Evolutionary conservation across 2,113 vertebrate genomes (phyloP), one percentile per base, ranked within the genome.

Genomic region (Gymnobelideus leadbeateri): DNA sequence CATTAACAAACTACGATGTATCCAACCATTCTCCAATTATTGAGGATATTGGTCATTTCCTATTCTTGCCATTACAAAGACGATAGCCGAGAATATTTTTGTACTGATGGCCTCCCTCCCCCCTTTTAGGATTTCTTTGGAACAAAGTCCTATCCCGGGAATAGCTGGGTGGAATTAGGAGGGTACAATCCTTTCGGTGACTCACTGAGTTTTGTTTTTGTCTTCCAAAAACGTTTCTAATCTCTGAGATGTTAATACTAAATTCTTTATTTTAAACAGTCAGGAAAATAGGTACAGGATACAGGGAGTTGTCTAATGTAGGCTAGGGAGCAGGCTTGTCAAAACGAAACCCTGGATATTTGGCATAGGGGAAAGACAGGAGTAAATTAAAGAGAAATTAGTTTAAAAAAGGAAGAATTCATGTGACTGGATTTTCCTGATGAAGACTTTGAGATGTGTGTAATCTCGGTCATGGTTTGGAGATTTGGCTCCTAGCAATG

Each of bases 361-460:
- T 84, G 68, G 68, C n/a, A 23, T 8, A 23, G n/a, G n/a, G 68
- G 68, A 84, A 84, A 84, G 68, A 84, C n/a, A 21, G 19, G 68
- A 43, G 68, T 43, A 43, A 84, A 43, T 84, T 84, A 84, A 43
- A 84, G 68, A 84, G 43, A 43, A 84, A 84, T 84, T 84, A 84
- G 68, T 6, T 43, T 84, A 84, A 84, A n/a, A 84, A 84, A 84
- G 68, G 21, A 43, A 84, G 43, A 84, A 43, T 8, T 43, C 68
- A 84, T 84, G 68, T 84, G 68, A 84, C 68, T 84, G 68, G 68
- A 84, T 84, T 84, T 84, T 84, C 68, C 68, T 84, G 68, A 23
- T 84, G 68, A n/a, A 84, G 68, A 2, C 68, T 43, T 28, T 57
- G 43, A 43, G n/a, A 43, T 8, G 68, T 21, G 16, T 8, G 5